phyloP scores from a whole-genome alignment of 2,888 invertebrate species.

The Drosophila phalerata region DNA sequence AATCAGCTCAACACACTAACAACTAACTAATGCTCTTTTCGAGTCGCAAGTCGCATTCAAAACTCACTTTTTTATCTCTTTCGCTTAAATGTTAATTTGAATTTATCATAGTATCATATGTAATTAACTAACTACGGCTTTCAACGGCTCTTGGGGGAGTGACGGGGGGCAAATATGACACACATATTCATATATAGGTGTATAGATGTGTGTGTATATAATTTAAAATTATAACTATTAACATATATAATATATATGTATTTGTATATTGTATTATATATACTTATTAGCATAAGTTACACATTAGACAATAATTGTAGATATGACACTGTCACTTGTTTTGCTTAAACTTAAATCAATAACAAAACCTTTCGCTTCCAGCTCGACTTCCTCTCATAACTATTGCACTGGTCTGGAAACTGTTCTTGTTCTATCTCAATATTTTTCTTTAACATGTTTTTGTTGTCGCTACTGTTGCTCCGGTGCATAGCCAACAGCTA shows the following conservation, averaged over 20 bases:
- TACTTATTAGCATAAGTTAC: constrained; percentile 48
- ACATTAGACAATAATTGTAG: constrained; percentile 76
- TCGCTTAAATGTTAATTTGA: constrained; percentile 37
- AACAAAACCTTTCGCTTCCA: constrained; percentile 61
- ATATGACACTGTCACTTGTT: constrained; percentile 82
- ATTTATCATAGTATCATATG: constrained; percentile 39
- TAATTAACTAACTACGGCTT: constrained; percentile 59
- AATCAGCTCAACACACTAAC: constrained; percentile 73
- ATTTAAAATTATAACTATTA: constrained; percentile 74
- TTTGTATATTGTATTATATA: constrained; percentile 25
- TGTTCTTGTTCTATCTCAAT: constrained; percentile 43
- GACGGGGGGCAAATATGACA: constrained; percentile 17
- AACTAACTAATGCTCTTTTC: constrained; percentile 51
- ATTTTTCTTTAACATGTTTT: constrained; percentile 20
- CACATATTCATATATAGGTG: constrained; percentile 3
- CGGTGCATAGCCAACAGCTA: constrained; percentile 57
- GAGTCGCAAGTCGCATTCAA: constrained; percentile 27
- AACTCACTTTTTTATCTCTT: constrained; percentile 36
- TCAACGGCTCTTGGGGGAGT: constrained; percentile 39
- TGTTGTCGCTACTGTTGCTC: constrained; percentile 28
- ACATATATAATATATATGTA: constrained; percentile 37
- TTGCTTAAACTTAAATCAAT: constrained; percentile 50
- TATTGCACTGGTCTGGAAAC: constrained; percentile 76
- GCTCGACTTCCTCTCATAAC: constrained; percentile 47
- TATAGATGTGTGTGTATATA: constrained; percentile 39